Evolutionary conservation across 2,113 vertebrate genomes (phyloP).

Genomic region (rat (Rattus norvegicus)): GRCr8 NC_086028.1:27549501-27550000

Average conservation of each 20-base stretch:
- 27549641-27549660: not conserved
- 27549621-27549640: slow-evolving; percentile 36
- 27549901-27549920: not conserved
- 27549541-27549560: not conserved
- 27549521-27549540: not conserved
- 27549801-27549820: not conserved
- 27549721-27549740: not conserved
- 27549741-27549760: not conserved
- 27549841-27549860: slow-evolving; percentile 32
- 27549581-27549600: not conserved
- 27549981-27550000: not conserved
- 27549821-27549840: not conserved
- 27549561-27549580: not conserved
- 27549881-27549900: slow-evolving; percentile 25
- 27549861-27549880: not conserved
- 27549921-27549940: not conserved
- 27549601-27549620: slow-evolving; percentile 47
- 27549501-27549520: slow-evolving; percentile 51
- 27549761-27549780: slow-evolving; percentile 44
- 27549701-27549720: slow-evolving; percentile 17
- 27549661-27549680: slow-evolving; percentile 3
- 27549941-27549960: not conserved
- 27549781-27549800: not conserved
- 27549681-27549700: not conserved
- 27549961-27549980: not conserved